Conservation (phyloP, 2,113 vertebrate species). For the Aptenodytes forsteri region DNA sequence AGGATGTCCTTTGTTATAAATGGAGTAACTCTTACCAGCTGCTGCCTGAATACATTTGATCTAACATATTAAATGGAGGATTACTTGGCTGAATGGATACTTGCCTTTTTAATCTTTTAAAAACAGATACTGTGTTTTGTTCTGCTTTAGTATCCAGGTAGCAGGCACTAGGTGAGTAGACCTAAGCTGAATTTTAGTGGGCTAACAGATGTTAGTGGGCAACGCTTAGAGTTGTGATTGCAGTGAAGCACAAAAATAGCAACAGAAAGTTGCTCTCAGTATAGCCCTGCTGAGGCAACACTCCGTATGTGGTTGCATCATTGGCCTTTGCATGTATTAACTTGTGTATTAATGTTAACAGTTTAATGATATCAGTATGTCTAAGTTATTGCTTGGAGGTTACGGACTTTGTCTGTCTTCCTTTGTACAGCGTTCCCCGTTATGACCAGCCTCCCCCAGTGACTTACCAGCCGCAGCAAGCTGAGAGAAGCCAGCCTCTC, state of each 20-base stretch:
- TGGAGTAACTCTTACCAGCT: not conserved
- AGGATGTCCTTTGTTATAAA: not conserved
- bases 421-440: slow-evolving; percentile 84
- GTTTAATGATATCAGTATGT: not conserved
- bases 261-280: not conserved
- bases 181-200: not conserved
- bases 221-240: fast-evolving
- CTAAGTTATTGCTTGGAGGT: not conserved
- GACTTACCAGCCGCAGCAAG: slow-evolving; percentile 87
- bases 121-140: fast-evolving
- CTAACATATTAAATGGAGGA: fast-evolving
- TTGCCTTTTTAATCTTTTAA: not conserved
- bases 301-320: fast-evolving
- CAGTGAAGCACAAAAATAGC: fast-evolving
- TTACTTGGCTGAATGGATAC: not conserved
- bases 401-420: not conserved
- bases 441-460: slow-evolving; percentile 97
- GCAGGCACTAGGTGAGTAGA: not conserved
- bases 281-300: not conserved
- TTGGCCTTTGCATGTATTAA: fast-evolving
- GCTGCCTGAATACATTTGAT: not conserved
- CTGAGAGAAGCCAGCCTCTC: slow-evolving; percentile 87
- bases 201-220: not conserved
- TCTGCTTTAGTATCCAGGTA: not conserved
- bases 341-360: fast-evolving